Percentiles rank a stretch among this genome's conserved stretches.
Conservation (phyloP, 1,140 invertebrate species). For the Saxidomus purpurata region DNA sequence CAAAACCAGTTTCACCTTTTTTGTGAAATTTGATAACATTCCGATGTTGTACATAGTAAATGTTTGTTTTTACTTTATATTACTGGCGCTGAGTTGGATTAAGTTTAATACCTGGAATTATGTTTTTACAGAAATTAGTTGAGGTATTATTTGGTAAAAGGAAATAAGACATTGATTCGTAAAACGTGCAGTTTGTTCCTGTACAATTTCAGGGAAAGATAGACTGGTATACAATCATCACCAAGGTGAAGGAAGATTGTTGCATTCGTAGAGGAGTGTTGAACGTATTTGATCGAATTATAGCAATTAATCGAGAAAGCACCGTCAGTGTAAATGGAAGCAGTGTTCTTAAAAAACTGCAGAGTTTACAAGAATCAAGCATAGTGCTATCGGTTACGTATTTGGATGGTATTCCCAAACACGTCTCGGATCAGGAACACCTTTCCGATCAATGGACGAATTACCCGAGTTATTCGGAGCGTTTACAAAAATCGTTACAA, state of each 20-base stretch:
- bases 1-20: no score
- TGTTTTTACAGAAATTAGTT: no score
- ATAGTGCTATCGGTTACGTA: background rate
- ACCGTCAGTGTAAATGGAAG: background rate
- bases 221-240: conserved; percentile 29
- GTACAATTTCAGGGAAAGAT: conserved; percentile 40
- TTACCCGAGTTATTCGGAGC: background rate
- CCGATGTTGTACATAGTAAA: background rate
- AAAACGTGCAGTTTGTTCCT: background rate
- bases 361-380: background rate
- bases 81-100: no score
- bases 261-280: conserved; percentile 16
- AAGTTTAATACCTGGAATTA: no score
- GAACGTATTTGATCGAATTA: conserved; percentile 32
- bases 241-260: conserved; percentile 61
- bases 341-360: background rate
- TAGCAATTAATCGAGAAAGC: background rate
- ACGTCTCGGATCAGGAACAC: background rate
- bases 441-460: background rate
- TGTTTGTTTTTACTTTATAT: no score
- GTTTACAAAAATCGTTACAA: background rate
- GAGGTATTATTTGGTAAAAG: background rate
- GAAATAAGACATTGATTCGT: background rate
- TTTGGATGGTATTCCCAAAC: background rate
- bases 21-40: background rate